A percentile compares a stretch with the other conserved stretches of the same genome.
Evolutionary conservation across 2,888 invertebrate genomes (phyloP).

Genomic region (Cheilosia soror): DNA sequence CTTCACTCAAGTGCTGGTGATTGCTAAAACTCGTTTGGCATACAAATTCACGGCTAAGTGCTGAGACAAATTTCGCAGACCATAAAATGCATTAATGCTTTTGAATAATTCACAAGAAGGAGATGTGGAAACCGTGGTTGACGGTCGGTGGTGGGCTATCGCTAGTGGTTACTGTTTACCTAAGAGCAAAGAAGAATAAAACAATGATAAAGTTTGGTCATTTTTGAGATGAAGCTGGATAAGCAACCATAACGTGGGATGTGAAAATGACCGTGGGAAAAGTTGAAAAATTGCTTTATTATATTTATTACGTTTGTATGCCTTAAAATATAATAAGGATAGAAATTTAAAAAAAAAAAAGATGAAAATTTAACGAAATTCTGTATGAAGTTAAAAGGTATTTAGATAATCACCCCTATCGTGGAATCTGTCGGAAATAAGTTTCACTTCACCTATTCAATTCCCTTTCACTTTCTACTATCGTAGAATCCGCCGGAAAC

Average conservation of each 20-base stretch:
- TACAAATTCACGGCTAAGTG: conserved; percentile 41
- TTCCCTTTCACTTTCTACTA: too few relatives aligned
- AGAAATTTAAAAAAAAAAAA: too few relatives aligned
- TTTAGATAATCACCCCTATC: too few relatives aligned
- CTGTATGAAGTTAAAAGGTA: too few relatives aligned
- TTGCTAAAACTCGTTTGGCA: conserved; percentile 19
- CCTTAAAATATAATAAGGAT: too few relatives aligned
- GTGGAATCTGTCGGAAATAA: too few relatives aligned
- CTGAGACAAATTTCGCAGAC: conserved; percentile 39
- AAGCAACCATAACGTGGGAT: not conserved
- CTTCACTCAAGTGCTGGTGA: conserved; percentile 40
- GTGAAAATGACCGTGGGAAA: not conserved
- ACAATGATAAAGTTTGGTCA: conserved; percentile 14
- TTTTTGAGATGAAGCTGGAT: not conserved
- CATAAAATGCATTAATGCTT: conserved; percentile 47
- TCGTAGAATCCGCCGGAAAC: too few relatives aligned
- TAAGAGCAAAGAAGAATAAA: conserved; percentile 3
- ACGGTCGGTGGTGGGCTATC: conserved; percentile 9
- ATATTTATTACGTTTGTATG: too few relatives aligned
- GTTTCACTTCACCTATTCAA: too few relatives aligned
- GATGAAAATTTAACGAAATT: not conserved
- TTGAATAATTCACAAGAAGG: conserved; percentile 36
- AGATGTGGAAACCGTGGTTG: conserved; percentile 30
- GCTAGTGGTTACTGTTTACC: too few relatives aligned
- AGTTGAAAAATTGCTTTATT: too few relatives aligned